Conservation (phyloP, 1,140 invertebrate genomes). For the Solenopsis fugax region DNA sequence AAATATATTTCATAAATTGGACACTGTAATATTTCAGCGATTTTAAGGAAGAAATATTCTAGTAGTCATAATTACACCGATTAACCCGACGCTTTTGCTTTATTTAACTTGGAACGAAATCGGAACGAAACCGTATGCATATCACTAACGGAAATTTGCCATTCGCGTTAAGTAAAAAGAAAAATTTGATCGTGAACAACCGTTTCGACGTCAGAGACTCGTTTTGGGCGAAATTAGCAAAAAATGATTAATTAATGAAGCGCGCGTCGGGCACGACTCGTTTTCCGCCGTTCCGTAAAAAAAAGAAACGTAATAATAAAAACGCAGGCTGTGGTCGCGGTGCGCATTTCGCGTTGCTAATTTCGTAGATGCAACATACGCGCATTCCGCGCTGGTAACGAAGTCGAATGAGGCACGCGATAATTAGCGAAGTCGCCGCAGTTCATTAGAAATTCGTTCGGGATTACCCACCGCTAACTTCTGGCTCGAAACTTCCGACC, state of each 20-base stretch:
- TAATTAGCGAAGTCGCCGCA: conserved; percentile 47
- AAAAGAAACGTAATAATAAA: conserved; percentile 44
- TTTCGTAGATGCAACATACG: conserved; percentile 26
- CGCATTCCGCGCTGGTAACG: background rate
- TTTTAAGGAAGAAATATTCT: background rate
- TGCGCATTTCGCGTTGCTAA: conserved; percentile 28
- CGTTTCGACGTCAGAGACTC: conserved; percentile 9
- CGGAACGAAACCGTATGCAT: background rate
- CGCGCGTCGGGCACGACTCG: background rate
- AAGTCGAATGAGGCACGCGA: background rate
- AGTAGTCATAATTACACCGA: background rate
- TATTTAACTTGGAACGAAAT: too few species aligned
- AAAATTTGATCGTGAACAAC: background rate
- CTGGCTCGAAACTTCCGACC: conserved; percentile 1
- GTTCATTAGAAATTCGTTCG: conserved; percentile 65
- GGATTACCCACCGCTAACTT: conserved; percentile 54
- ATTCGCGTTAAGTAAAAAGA: background rate
- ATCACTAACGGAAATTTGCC: background rate
- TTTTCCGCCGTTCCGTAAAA: conserved; percentile 20
- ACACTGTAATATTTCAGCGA: background rate
- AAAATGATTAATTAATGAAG: conserved; percentile 61
- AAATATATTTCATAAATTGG: background rate
- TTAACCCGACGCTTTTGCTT: background rate
- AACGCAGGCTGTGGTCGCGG: background rate
- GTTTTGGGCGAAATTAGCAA: conserved; percentile 35